Percentiles rank a stretch among this genome's conserved stretches.
These are phyloP conservation scores for Progne subis DNA, from an alignment of 2,113 vertebrate species.

Conservation along the genomic window DNA sequence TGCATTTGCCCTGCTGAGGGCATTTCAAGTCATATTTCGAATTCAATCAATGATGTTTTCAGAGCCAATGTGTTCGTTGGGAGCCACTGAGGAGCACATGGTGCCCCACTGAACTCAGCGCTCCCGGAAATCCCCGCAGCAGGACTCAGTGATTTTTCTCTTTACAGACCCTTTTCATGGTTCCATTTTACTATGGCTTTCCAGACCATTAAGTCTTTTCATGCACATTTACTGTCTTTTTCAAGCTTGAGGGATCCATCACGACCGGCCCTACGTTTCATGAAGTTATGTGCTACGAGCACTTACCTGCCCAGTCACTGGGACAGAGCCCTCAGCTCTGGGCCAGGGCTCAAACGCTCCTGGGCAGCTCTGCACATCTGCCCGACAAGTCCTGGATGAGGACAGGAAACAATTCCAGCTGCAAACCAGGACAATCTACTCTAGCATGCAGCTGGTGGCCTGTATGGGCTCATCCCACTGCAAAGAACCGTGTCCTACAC, in stretches of 20 bases:
- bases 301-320: neutral
- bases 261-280: neutral
- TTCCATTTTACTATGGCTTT: neutral
- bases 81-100: neutral
- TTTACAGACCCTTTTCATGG: neutral
- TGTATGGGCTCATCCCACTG: neutral
- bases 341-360: neutral
- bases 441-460: neutral
- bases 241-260: neutral
- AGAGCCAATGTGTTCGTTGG: neutral
- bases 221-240: conserved; percentile 1
- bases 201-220: conserved; percentile 37
- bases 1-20: neutral
- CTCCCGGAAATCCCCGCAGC: neutral
- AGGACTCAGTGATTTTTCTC: neutral
- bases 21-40: neutral
- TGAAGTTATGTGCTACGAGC: neutral
- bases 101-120: neutral
- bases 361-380: neutral
- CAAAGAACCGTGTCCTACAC: neutral
- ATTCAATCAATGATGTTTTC: neutral
- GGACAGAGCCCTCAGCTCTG: neutral
- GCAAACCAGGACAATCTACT: neutral
- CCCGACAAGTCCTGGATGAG: neutral
- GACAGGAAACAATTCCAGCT: neutral